Evolutionary conservation across 2,888 invertebrate genomes (phyloP), one percentile per base, ranked within the genome.

Genomic region (Bimastos eiseni): DNA sequence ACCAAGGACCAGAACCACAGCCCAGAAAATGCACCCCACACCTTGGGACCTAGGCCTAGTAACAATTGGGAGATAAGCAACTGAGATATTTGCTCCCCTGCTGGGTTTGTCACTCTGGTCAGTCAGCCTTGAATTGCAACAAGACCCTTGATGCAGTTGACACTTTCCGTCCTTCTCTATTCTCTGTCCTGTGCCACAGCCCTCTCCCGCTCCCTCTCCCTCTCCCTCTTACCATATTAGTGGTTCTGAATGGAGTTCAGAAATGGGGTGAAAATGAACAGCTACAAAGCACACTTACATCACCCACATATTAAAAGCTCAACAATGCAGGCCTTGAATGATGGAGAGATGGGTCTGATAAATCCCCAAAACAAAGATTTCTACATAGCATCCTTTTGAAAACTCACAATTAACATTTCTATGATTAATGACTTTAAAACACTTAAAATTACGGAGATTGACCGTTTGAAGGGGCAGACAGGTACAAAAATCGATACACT

Each of bases 21-120:
- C n/a, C 70, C 70, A 70, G n/a, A 70, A 70, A 70, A n/a, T 1
- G n/a, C 70, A 70, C 70, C n/a, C 30, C n/a, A 70, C 70, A n/a
- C 70, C n/a, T 70, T 70, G 70, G 70, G n/a, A 70, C 70, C 70
- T n/a, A 70, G 30, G 70, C n/a, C 70, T n/a, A 70, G n/a, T n/a
- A 70, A n/a, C 8, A 55, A n/a, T 70, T 70, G 11, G 30, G 0
- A 8, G 1, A 70, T 70, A 70, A 49, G 70, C 70, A 70, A 30
- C 70, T 70, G 30, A n/a, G 70, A 11, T 30, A n/a, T 70, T n/a
- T n/a, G 70, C 70, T 0, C 55, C 70, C 70, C 70, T 41, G 49
- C 49, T 49, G 49, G 15, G 44, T 44, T 44, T 44, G 44, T 44
- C 44, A 44, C 44, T 2, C 30, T 55, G 55, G 55, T 15, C 15